These are phyloP conservation scores for Lagocephalus sceleratus DNA, from an alignment of 2,797 vertebrate species.

Conservation along the genomic window DNA sequence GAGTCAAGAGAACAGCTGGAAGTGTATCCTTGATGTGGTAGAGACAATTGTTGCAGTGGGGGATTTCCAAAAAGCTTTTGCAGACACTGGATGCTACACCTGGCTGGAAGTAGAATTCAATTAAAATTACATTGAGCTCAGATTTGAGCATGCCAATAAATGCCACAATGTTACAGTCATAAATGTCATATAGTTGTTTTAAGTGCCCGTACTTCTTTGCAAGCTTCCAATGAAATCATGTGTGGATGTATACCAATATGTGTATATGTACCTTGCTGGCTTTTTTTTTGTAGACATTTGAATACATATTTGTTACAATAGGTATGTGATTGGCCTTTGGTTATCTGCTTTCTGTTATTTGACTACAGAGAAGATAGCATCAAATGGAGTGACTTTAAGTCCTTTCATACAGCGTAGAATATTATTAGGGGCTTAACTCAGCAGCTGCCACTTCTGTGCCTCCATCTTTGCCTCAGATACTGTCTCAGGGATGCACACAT, in stretches of 20 bases:
- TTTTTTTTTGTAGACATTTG: too few species aligned
- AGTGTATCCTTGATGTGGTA: constrained; percentile 20
- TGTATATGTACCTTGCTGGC: too few species aligned
- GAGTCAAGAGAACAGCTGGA: constrained; percentile 38
- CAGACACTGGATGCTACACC: constrained; percentile 48
- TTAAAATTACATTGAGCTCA: constrained; percentile 55
- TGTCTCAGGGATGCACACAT: constrained; percentile 60
- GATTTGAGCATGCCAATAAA: too few species aligned
- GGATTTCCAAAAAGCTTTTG: constrained; percentile 48
- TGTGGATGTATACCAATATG: too few species aligned
- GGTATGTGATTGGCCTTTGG: too few species aligned
- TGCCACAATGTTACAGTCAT: too few species aligned
- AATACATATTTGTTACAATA: too few species aligned
- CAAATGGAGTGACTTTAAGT: constrained; percentile 74
- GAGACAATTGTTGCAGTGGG: not conserved
- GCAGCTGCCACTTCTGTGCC: constrained; percentile 46
- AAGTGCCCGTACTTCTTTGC: too few species aligned
- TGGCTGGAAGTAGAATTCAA: constrained; percentile 48
- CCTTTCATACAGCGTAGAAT: constrained; percentile 70
- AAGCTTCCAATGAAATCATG: too few species aligned
- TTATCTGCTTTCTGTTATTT: constrained; percentile 47
- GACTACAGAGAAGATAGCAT: constrained; percentile 70
- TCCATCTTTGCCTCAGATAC: constrained; percentile 59
- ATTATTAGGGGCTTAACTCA: constrained; percentile 72
- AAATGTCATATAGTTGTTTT: too few species aligned